Evolutionary conservation across 2,888 invertebrate species (phyloP).

Genomic region (Callimorpha dominula): DNA sequence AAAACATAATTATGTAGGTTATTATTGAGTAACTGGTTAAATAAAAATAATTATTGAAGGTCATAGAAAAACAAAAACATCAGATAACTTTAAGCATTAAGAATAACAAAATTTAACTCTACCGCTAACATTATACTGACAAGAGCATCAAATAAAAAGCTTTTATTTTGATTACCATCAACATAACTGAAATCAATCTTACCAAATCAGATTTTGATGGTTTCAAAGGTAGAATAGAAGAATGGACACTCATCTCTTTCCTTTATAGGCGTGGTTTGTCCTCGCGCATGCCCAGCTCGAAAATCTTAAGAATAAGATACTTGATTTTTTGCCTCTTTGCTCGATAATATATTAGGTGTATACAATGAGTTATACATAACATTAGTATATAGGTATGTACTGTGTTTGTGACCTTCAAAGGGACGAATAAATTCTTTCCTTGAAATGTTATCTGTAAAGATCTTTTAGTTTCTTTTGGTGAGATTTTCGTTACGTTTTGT

Average conservation of each 20-base stretch:
- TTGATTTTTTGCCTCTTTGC: slow-evolving; percentile 68
- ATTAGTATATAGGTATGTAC: slow-evolving; percentile 52
- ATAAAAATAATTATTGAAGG: background rate
- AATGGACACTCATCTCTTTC: slow-evolving; percentile 74
- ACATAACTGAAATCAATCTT: slow-evolving; percentile 77
- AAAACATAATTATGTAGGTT: background rate
- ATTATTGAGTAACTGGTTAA: background rate
- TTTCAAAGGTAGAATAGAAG: slow-evolving; percentile 57
- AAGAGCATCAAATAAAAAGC: slow-evolving; percentile 36
- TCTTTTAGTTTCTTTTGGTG: background rate
- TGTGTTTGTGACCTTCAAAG: slow-evolving; percentile 20
- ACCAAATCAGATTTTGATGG: slow-evolving; percentile 65
- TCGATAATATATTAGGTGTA: slow-evolving; percentile 69
- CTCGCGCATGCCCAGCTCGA: slow-evolving; percentile 74
- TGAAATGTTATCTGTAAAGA: background rate
- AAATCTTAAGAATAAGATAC: slow-evolving; percentile 82
- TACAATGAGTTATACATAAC: slow-evolving; percentile 59
- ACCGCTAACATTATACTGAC: background rate
- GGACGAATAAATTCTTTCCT: slow-evolving; percentile 24
- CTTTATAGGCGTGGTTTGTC: slow-evolving; percentile 72
- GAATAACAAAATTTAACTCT: background rate
- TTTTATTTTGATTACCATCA: slow-evolving; percentile 68
- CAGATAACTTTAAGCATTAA: background rate
- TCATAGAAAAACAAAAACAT: background rate
- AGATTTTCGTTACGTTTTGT: background rate